Base-by-base conservation (phyloP, 2,797 vertebrate species). In the Helostoma temminkii region DNA sequence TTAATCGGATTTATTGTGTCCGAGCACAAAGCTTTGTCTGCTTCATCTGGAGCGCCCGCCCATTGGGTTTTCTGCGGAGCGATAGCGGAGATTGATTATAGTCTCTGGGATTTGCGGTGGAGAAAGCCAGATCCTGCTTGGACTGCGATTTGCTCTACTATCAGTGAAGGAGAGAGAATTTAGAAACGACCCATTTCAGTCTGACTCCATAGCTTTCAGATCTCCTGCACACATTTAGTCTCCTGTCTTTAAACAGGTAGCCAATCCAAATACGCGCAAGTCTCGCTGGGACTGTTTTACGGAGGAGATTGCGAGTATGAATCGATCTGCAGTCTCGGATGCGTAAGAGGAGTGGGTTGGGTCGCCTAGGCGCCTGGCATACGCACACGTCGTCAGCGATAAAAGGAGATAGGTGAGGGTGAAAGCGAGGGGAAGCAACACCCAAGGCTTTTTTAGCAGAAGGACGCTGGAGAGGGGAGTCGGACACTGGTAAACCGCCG, bases 321-420 rank as follows among this genome's bases (percentile, higher is more conserved):
- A 74, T 80, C 71, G 54, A 74, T 87, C 90, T 83, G 91, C 89
- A 93, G 88, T 90, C 80, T 83, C 72, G 61, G 89, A 88, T 91
- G 86, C 88, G 87, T 87, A 80, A 86, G 75, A 71, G 58, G 79
- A 80, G 87, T 91, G 92, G 91, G 92, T 80, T 91, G 93, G 92
- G 91, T 91, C 91, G 90, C 78, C 78, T 69, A 76, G 89, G 74
- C 81, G 80, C 76, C 78, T 82, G 84, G 73, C 70, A 59, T 61
- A 83, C 80, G 71, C 83, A 55, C 79, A 76, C 81, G 65, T 87
- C 80, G 83, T 81, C 78, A 68, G 74, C 75, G 83, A 78, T 70
- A 68, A 60, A 73, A 62, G 43, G 55, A 59, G 76, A 81, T 81
- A 91, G 90, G 92, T 90, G 88, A 89, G 79, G 57, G 82, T 50